These are phyloP conservation scores for Hypothenemus hampei DNA, from an alignment of 1,140 invertebrate species.

Conservation along the genomic window DNA sequence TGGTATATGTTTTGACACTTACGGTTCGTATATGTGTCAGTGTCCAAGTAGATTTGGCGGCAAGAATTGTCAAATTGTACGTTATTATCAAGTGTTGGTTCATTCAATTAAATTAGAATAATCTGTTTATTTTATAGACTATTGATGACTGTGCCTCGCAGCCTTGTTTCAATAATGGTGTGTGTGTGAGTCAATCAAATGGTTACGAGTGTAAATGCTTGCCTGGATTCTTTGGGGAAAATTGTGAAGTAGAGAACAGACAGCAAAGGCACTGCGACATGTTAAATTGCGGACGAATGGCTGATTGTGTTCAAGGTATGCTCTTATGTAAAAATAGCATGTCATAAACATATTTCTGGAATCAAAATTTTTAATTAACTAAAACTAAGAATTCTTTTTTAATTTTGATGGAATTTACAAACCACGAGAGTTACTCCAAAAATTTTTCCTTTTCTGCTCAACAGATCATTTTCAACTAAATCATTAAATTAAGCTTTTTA, in stretches of 20 bases:
- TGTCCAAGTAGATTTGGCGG: conserved; percentile 81
- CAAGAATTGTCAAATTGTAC: conserved; percentile 64
- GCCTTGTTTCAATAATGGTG: conserved; percentile 63
- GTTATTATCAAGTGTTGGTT: conserved; percentile 3
- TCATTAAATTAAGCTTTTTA: no score
- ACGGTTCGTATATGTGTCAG: conserved; percentile 75
- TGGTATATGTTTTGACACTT: conserved; percentile 72
- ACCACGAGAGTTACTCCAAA: no score
- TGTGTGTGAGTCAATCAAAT: conserved; percentile 56
- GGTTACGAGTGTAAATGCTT: conserved; percentile 53
- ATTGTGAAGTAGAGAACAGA: conserved; percentile 53
- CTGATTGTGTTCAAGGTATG: conserved; percentile 17
- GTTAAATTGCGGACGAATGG: conserved; percentile 9
- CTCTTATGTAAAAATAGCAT: no score
- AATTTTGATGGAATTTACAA: no score
- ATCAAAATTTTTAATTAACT: no score
- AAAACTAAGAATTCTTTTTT: no score
- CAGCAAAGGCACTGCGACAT: conserved; percentile 44
- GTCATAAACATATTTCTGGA: no score
- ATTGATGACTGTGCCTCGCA: conserved; percentile 61
- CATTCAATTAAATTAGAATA: not conserved
- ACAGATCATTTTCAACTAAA: no score
- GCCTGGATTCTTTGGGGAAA: conserved; percentile 53
- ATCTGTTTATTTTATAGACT: conserved; percentile 37
- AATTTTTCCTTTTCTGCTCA: no score